Base-by-base conservation (phyloP, 2,888 invertebrate genomes). In the Homarus gammarus region DNA sequence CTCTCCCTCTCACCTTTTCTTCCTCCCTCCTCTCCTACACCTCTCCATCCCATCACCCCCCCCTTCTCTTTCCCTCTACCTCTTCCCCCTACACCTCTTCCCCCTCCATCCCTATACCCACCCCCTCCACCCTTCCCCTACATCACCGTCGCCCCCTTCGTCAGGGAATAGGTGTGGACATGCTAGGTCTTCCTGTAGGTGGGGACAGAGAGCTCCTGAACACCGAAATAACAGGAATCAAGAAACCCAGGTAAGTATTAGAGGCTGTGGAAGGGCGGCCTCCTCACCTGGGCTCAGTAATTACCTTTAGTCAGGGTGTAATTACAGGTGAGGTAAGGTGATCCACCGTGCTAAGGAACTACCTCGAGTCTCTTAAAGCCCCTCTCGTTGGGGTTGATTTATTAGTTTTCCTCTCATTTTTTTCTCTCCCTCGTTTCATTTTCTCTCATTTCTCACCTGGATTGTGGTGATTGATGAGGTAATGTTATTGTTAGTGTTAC, bases 281-380 rank as follows among this genome's bases (percentile, higher is more conserved):
- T 61, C 70, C 38, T 82, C 82, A 82, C 82, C 82, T 82, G 82
- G 44, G n/a, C 70, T 70, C 49, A 27, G 82, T 64, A 82, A 82
- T 82, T 82, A 82, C 70, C 68, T 18, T 33, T 2, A 49, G 70
- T 68, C 82, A 82, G 64, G 64, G 22, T 64, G 22, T 27, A 64
- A 64, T 64, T 64, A 64, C 64, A 64, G 64, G 64, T 27, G 64
- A 27, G 12, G 64, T 64, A 64, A n/a, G 64, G 27, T 56, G 56
- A 56, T 56, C 61, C 10, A 5, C 61, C 61, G 27, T 5, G 61
- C 5, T 27, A 10, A n/a, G 27, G 18, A 64, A 6, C 64, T n/a
- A 64, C 0, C 6, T 27, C 64, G 12, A 27, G 64, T 75, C 40
- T 40, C 73, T 75, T 31, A 22, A 15, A 22, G 22, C 31, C 73